Evolutionary conservation across 2,797 vertebrate species (phyloP).

Genomic region (Staurois parvus): DNA sequence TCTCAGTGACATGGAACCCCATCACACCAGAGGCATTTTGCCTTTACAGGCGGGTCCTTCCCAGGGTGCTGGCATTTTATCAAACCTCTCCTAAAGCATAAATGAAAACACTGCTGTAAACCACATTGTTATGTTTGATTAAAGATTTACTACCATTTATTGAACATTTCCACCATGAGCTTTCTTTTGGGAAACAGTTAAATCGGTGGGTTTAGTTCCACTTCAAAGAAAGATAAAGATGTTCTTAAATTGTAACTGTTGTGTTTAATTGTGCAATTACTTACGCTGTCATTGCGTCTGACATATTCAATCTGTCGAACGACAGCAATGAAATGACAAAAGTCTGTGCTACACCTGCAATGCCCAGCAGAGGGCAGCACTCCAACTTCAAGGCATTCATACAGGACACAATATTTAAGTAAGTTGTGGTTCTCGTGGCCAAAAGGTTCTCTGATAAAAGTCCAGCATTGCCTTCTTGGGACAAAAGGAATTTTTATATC

Average conservation of each 20-base stretch:
- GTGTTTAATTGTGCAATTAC: conserved; percentile 31
- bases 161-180: too few relatives aligned
- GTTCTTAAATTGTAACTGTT: conserved; percentile 5
- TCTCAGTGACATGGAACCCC: background rate
- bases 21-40: background rate
- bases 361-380: conserved; percentile 26
- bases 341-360: background rate
- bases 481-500: too few relatives aligned
- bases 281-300: background rate
- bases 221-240: conserved; percentile 18
- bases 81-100: background rate
- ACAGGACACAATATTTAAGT: too few relatives aligned
- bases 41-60: background rate
- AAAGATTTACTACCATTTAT: too few relatives aligned
- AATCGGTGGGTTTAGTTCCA: too few relatives aligned
- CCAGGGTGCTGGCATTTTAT: background rate
- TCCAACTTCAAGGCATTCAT: too few relatives aligned
- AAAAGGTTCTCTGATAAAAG: too few relatives aligned
- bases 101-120: too few relatives aligned
- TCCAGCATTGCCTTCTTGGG: too few relatives aligned
- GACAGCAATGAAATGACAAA: background rate
- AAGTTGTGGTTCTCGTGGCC: too few relatives aligned
- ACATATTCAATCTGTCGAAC: conserved; percentile 20
- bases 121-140: too few relatives aligned
- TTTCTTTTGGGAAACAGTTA: too few relatives aligned